Percentiles rank a stretch among this genome's conserved stretches.
phyloP scores from a whole-genome alignment of 2,797 vertebrate genomes.

The Lepus townsendii region DNA sequence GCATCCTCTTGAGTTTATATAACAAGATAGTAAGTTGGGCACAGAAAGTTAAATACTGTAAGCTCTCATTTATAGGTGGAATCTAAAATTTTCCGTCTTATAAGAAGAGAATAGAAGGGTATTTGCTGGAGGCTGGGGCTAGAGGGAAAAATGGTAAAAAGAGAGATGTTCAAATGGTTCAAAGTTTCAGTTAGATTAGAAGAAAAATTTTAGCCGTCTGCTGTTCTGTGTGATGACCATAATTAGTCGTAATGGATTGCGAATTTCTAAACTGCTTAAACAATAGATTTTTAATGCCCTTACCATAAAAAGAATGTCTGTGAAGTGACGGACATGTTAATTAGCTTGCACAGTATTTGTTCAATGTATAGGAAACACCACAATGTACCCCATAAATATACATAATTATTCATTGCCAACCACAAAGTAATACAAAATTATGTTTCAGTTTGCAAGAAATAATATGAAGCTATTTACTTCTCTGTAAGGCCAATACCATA shows the following conservation, averaged over 20 bases:
- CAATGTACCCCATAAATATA: background rate
- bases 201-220: background rate
- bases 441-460: background rate
- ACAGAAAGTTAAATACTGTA: background rate
- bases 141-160: background rate
- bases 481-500: background rate
- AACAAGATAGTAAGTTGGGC: background rate
- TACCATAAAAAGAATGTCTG: background rate
- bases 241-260: background rate
- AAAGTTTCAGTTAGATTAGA: background rate
- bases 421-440: background rate
- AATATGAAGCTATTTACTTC: background rate
- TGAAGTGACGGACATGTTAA: background rate
- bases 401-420: background rate
- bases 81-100: background rate
- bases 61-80: background rate
- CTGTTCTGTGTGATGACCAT: rapidly evolving
- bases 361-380: background rate
- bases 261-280: background rate
- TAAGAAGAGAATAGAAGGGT: background rate
- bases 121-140: no score
- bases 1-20: background rate
- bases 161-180: no score
- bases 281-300: background rate
- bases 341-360: background rate